Percentiles rank a stretch among this genome's conserved stretches.
These are phyloP conservation scores for Beris morrisii DNA, from an alignment of 2,888 invertebrate species.

Conservation along the genomic window DNA sequence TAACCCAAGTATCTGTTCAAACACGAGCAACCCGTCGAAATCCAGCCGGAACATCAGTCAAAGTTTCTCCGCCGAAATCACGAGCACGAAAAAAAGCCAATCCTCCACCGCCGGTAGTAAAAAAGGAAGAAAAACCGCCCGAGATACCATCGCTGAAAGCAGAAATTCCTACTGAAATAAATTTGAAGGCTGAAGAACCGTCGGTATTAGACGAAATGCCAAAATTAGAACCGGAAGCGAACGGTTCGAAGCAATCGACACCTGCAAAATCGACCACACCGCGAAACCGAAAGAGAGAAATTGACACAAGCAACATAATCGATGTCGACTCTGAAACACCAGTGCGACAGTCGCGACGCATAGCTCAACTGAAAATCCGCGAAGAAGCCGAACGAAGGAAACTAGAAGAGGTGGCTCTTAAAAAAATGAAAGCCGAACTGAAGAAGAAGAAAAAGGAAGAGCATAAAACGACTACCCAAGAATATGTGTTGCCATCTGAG, in stretches of 20 bases:
- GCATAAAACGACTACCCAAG: constrained; percentile 44
- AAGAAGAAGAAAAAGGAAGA: constrained; percentile 59
- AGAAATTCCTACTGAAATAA: background rate
- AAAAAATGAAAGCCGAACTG: constrained; percentile 67
- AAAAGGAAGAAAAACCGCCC: constrained; percentile 32
- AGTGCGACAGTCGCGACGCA: constrained; percentile 78
- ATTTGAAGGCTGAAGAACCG: background rate
- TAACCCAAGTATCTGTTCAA: background rate
- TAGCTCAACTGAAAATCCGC: constrained; percentile 84
- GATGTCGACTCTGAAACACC: constrained; percentile 49
- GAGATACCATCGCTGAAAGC: constrained; percentile 1
- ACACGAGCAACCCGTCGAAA: constrained; percentile 2
- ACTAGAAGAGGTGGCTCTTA: constrained; percentile 72
- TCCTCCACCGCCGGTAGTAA: constrained; percentile 41
- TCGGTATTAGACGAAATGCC: background rate
- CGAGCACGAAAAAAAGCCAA: constrained; percentile 46
- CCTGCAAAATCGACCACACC: background rate
- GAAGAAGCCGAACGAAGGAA: constrained; percentile 80
- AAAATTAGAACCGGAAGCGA: constrained; percentile 27
- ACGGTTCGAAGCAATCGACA: constrained; percentile 7
- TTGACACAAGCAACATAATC: constrained; percentile 53
- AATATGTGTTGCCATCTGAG: constrained; percentile 42
- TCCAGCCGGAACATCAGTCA: constrained; percentile 14
- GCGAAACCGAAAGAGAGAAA: constrained; percentile 42
- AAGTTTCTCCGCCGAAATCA: constrained; percentile 47